Base-by-base conservation (phyloP, 2,888 invertebrate species). In the Ornithoptera alexandrae region DNA sequence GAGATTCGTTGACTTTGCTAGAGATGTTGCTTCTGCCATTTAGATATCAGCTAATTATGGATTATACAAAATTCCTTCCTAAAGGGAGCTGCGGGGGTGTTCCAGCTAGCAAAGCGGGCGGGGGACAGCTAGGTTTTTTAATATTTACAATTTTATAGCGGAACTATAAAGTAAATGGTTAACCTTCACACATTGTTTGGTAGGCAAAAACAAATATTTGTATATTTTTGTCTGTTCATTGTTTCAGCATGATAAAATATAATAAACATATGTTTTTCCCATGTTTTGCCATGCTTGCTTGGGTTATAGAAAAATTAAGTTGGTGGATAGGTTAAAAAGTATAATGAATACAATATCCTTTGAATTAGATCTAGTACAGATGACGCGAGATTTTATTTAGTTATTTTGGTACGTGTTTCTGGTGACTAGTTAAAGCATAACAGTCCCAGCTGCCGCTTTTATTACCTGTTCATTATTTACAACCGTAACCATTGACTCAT, bases 401-500 rank as follows among this genome's bases (percentile, higher is more conserved):
- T 6, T n/a, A 53, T 53, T 53, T n/a, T n/a, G 12, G 56, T 56
- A 7, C 56, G 6, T n/a, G 18, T n/a, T 56, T 15, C 22, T 58
- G 57, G n/a, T 58, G n/a, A 58, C n/a, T 12, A 57, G 57, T 15
- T 58, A 24, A 22, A 20, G 22, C 7, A 58, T n/a, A 53, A 53
- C 7, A 53, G 7, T 53, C 18, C 18, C 61, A 20, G 61, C 53
- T 36, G 60, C 20, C 7, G 66, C 30, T 59, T 66, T 66, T 66
- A 66, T 66, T 36, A 62, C 57, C 65, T 42, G 56, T 20, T 18
- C 12, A 15, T 20, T 65, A 20, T 57, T 39, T 57, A 64, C 53
- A 39, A 50, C n/a, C 22, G 36, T 17, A 63, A 68, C 22, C 4
- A 42, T 62, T 70, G 67, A 68, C 57, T 71, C 70, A 71, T 67